Conservation (phyloP, 2,113 vertebrate species). For the Cyphomyrus plagiostoma region DNA sequence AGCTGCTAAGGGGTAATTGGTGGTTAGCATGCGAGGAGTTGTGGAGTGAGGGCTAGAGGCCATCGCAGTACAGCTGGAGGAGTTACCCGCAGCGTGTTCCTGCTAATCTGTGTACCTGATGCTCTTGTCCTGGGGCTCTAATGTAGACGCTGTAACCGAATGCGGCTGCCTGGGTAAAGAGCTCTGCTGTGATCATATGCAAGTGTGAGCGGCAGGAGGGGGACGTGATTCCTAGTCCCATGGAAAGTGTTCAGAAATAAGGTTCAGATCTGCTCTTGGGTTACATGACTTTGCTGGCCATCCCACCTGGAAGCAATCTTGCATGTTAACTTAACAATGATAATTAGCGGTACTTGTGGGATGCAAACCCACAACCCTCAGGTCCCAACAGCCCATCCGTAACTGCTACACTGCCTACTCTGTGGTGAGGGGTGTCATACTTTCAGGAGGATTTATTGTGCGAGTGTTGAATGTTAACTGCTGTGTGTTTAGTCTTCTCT, state of each 20-base stretch:
- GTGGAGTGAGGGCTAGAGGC: not conserved
- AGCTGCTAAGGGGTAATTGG: not conserved
- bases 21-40: not conserved
- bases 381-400: not conserved
- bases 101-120: not conserved
- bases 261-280: not conserved
- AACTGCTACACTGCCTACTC: not conserved
- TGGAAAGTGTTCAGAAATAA: not conserved
- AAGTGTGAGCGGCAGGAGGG: not conserved
- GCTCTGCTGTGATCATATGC: not conserved
- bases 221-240: not conserved
- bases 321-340: not conserved
- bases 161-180: not conserved
- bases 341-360: not conserved
- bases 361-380: not conserved
- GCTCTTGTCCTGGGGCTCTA: not conserved
- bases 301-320: not conserved
- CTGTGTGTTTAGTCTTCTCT: not conserved
- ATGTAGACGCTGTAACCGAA: not conserved
- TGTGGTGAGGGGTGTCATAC: not conserved
- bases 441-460: not conserved
- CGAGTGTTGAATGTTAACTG: not conserved
- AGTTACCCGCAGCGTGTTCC: not conserved
- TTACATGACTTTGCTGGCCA: not conserved
- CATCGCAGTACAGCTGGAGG: not conserved